Percentiles rank a stretch among this genome's conserved stretches.
These are phyloP conservation scores for Eupithecia vulgata DNA, from an alignment of 2,888 invertebrate genomes.

Conservation along the genomic window DNA sequence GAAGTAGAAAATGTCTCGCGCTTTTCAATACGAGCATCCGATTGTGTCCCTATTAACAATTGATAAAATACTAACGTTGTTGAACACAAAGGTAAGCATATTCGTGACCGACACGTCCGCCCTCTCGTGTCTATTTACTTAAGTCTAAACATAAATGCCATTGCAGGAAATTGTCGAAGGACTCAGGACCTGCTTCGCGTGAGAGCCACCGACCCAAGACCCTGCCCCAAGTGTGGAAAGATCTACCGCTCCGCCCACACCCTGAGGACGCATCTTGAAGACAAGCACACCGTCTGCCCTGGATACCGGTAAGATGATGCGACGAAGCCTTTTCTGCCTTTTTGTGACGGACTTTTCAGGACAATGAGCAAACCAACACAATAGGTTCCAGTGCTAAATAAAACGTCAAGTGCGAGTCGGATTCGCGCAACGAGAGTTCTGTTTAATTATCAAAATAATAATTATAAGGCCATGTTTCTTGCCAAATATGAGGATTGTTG, in stretches of 20 bases:
- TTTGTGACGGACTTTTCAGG: not conserved
- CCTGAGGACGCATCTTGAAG: constrained; percentile 94
- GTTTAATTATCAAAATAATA: too few relatives aligned
- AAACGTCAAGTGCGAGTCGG: too few relatives aligned
- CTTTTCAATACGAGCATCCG: constrained; percentile 39
- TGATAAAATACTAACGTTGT: constrained; percentile 34
- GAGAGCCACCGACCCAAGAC: constrained; percentile 95
- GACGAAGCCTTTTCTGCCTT: not conserved
- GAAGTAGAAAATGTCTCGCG: constrained; percentile 68
- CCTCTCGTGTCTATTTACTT: not conserved
- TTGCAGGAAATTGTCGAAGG: constrained; percentile 87
- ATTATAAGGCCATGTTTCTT: too few relatives aligned
- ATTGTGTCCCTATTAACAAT: not conserved
- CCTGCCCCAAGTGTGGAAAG: constrained; percentile 96
- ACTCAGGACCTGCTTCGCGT: constrained; percentile 93
- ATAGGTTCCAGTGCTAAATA: not conserved
- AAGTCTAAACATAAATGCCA: constrained; percentile 28
- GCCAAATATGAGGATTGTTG: too few relatives aligned
- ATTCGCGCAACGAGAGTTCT: too few relatives aligned
- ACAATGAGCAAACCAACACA: not conserved
- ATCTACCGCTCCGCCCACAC: constrained; percentile 97
- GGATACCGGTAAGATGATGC: constrained; percentile 86
- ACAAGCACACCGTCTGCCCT: constrained; percentile 96
- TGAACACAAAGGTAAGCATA: constrained; percentile 47
- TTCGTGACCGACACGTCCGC: not conserved